A percentile compares a stretch with the other conserved stretches of the same genome.
phyloP scores from a whole-genome alignment of 30 jellyfish, hydroid and myxozoan genomes.

The Pseudorhiza aurosa region DNA sequence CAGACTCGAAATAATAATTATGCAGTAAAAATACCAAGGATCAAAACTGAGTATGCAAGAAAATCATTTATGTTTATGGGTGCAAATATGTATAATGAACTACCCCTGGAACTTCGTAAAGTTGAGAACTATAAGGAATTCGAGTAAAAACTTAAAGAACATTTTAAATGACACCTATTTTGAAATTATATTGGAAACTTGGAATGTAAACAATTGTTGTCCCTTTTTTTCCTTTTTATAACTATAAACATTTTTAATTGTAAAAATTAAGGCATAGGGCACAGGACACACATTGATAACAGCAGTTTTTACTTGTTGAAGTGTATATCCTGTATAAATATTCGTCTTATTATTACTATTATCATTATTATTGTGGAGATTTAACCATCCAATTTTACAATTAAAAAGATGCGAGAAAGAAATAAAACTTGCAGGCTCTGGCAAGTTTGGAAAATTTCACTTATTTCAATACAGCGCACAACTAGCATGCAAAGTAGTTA shows the following conservation, averaged over 20 bases:
- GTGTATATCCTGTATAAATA: constrained; percentile 46
- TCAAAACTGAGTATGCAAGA: constrained; percentile 59
- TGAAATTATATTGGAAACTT: constrained; percentile 15
- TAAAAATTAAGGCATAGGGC: constrained; percentile 25
- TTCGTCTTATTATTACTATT: constrained; percentile 22
- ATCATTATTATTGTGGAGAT: too few relatives aligned
- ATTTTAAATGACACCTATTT: constrained; percentile 11
- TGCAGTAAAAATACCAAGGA: constrained; percentile 41
- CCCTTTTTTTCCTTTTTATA: background rate
- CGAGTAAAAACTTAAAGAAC: constrained; percentile 17
- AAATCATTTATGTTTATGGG: constrained; percentile 52
- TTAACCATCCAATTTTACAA: too few relatives aligned
- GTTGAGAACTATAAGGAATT: constrained; percentile 19
- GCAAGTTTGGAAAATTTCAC: too few relatives aligned
- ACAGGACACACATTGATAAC: constrained; percentile 50
- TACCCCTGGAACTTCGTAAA: constrained; percentile 62
- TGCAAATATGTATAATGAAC: constrained; percentile 58
- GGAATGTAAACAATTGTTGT: background rate
- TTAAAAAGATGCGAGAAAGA: too few relatives aligned
- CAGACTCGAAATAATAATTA: constrained; percentile 36
- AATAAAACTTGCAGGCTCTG: too few relatives aligned
- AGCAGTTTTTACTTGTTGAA: constrained; percentile 32
- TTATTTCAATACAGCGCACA: too few relatives aligned
- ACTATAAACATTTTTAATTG: constrained; percentile 20
- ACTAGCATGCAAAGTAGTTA: too few relatives aligned